Evolutionary conservation across 1,140 invertebrate genomes (phyloP).

Genomic region (Eciton burchellii): DNA sequence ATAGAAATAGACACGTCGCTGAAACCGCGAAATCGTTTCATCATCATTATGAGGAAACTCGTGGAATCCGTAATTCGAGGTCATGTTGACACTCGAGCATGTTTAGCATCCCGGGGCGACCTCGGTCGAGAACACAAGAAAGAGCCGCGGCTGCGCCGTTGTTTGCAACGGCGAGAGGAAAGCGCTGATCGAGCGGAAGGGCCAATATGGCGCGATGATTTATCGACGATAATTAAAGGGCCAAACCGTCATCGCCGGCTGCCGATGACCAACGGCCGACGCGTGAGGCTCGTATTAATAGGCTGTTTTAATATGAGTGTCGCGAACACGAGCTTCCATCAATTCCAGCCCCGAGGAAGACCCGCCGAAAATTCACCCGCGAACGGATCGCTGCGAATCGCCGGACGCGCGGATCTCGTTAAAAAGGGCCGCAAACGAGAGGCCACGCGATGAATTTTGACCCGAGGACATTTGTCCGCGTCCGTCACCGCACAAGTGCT

Average conservation of each 20-base stretch:
- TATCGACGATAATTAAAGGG: slow-evolving; percentile 79
- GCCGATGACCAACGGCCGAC: slow-evolving; percentile 77
- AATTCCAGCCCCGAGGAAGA: slow-evolving; percentile 56
- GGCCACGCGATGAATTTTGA: neutral
- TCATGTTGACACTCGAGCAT: neutral
- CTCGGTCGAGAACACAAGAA: neutral
- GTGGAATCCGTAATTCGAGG: neutral
- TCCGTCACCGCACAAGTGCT: neutral
- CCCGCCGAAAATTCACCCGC: slow-evolving; percentile 21
- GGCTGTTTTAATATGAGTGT: slow-evolving; percentile 69
- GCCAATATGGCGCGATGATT: slow-evolving; percentile 72
- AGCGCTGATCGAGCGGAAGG: slow-evolving; percentile 26
- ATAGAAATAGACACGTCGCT: neutral
- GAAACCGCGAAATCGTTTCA: neutral
- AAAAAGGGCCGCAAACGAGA: neutral
- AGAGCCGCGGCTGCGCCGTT: neutral
- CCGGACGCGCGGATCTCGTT: slow-evolving; percentile 1
- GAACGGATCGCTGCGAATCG: neutral
- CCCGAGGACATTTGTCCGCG: neutral
- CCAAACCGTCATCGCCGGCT: slow-evolving; percentile 76
- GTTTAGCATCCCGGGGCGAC: neutral
- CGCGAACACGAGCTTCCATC: slow-evolving; percentile 18
- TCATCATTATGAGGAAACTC: neutral
- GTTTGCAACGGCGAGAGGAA: slow-evolving; percentile 58
- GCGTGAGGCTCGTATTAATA: slow-evolving; percentile 79